Conservation (phyloP, 2,113 vertebrate genomes). For the Chionodraco myersi region DNA sequence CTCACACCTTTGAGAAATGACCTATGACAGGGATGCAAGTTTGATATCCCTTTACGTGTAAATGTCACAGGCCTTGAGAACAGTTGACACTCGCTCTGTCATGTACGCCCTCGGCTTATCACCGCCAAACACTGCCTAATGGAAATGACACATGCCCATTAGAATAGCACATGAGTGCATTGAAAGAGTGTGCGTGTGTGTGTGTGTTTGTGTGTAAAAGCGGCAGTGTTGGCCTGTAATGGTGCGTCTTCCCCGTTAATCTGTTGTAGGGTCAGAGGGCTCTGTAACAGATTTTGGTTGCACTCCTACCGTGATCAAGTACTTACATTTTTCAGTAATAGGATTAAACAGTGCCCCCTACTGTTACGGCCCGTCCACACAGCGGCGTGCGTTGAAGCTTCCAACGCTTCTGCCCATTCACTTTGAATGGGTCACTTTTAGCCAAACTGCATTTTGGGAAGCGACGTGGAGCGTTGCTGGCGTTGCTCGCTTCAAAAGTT, state of each 20-base stretch:
- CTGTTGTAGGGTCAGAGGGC: constrained; percentile 40
- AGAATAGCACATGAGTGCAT: constrained; percentile 48
- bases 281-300: constrained; percentile 31
- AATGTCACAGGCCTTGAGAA: constrained; percentile 76
- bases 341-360: constrained; percentile 61
- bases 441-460: too few relatives aligned
- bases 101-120: constrained; percentile 61
- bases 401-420: too few relatives aligned
- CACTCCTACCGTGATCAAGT: constrained; percentile 30
- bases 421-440: too few relatives aligned
- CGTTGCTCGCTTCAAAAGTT: too few relatives aligned
- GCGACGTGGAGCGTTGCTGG: too few relatives aligned
- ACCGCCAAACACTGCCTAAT: constrained; percentile 61
- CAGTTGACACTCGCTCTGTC: constrained; percentile 72
- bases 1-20: constrained; percentile 73
- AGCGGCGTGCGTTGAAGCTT: too few relatives aligned
- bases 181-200: not conserved
- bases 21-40: constrained; percentile 62
- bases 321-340: constrained; percentile 12
- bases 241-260: constrained; percentile 17
- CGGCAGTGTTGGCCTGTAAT: not conserved
- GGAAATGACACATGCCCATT: constrained; percentile 69
- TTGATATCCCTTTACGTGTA: constrained; percentile 72
- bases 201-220: not conserved
- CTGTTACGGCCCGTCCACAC: not conserved